Evolutionary conservation across 2,888 invertebrate species (phyloP).

Genomic region (Smittia aterrima): DNA sequence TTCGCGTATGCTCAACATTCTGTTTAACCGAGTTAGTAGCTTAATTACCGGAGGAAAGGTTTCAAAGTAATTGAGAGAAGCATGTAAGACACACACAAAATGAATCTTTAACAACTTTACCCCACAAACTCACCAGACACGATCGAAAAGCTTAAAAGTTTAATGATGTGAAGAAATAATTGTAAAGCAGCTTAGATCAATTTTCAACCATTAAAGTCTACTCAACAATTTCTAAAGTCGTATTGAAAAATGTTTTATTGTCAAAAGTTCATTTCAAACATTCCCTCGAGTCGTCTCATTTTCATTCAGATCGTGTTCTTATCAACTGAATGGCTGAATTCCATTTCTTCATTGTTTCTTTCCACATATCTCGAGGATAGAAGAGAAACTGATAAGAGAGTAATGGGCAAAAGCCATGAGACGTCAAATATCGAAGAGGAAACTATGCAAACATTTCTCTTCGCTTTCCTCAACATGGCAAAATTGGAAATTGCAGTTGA

Average conservation of each 20-base stretch:
- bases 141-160: too few relatives aligned
- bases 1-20: too few relatives aligned
- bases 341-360: slow-evolving; percentile 6
- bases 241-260: neutral
- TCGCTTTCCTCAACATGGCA: neutral
- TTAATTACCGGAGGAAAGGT: too few relatives aligned
- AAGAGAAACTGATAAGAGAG: neutral
- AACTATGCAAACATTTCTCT: neutral
- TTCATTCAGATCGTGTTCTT: slow-evolving; percentile 4
- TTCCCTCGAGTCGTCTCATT: neutral
- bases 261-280: neutral
- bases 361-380: neutral
- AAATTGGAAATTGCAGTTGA: neutral
- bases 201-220: neutral
- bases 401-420: neutral
- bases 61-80: too few relatives aligned
- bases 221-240: neutral
- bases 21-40: too few relatives aligned
- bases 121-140: too few relatives aligned
- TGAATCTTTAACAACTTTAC: too few relatives aligned
- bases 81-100: too few relatives aligned
- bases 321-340: neutral
- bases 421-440: neutral
- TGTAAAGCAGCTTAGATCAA: too few relatives aligned
- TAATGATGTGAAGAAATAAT: too few relatives aligned